A percentile compares a stretch with the other conserved stretches of the same genome.
These are phyloP conservation scores for Drosophila ogumai DNA, from an alignment of 1,140 invertebrate species.

Conservation along the genomic window DNA sequence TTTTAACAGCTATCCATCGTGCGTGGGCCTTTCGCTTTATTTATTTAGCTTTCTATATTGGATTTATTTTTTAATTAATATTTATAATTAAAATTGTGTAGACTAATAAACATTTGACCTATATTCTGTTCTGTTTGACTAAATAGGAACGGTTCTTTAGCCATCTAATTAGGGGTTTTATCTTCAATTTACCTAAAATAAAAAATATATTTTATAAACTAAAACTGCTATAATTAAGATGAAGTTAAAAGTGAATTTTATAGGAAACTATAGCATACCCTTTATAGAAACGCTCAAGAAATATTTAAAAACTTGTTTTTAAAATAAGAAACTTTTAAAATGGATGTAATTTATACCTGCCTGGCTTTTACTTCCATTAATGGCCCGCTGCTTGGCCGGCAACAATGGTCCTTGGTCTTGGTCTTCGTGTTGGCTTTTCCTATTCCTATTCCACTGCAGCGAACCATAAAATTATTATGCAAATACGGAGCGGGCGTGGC, in stretches of 20 bases:
- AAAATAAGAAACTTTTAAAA: slow-evolving; percentile 5
- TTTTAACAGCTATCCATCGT: neutral
- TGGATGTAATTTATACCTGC: slow-evolving; percentile 4
- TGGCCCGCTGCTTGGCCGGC: slow-evolving; percentile 55
- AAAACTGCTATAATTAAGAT: too few species aligned
- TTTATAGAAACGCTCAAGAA: neutral
- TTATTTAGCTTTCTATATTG: neutral
- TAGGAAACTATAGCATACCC: too few species aligned
- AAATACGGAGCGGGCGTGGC: slow-evolving; percentile 46
- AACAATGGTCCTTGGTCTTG: slow-evolving; percentile 58
- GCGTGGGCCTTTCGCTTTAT: neutral
- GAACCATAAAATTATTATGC: slow-evolving; percentile 80
- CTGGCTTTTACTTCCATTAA: slow-evolving; percentile 50
- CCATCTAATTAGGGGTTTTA: too few species aligned
- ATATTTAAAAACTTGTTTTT: neutral
- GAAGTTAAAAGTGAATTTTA: too few species aligned
- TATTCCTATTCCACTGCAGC: slow-evolving; percentile 71
- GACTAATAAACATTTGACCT: neutral
- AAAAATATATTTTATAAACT: too few species aligned
- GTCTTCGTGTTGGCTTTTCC: slow-evolving; percentile 41
- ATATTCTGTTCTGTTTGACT: too few species aligned
- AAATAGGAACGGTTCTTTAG: too few species aligned
- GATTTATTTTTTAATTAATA: neutral
- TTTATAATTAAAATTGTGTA: neutral
- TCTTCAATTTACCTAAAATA: too few species aligned